Base-by-base conservation (phyloP, 2,888 invertebrate genomes). In the Mactromeris polynyma region DNA sequence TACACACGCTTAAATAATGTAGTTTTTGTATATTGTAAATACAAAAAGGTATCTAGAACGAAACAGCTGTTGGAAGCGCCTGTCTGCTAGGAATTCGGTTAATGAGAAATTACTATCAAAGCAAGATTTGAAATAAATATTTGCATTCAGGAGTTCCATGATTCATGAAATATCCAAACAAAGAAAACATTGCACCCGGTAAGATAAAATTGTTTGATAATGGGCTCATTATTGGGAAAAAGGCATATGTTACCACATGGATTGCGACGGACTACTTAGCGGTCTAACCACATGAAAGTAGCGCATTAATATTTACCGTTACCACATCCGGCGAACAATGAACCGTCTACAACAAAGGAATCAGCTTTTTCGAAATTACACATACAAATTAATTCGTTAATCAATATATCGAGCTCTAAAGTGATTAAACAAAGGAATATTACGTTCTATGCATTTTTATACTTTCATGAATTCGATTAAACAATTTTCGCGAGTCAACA, bases 221-320 rank as follows among this genome's bases (percentile, higher is more conserved):
- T 33, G 73, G 36, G 14, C 36, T 33, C 36, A 33, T 73, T 73
- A 33, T 19, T 17, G 36, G 17, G 73, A 33, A 33, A 31, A 14
- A 33, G 19, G 73, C 73, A 73, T 73, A 33, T 73, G 73, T 73
- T 73, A 73, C 73, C 73, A 36, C 73, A 33, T 33, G 11, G 14
- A 17, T 31, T 14, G 73, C 36, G 73, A 73, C 73, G 73, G 73
- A 73, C 73, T 73, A 73, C 36, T 73, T 73, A 36, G 73, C 19
- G 73, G 73, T 73, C 73, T 73, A 73, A 73, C 73, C 73, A 73
- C 73, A 73, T 36, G 36, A 73, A 73, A 73, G 73, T 17, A 26
- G 73, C 73, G 73, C 36, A 73, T 73, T 33, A 73, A 73, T 73
- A 73, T 73, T 73, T 17, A 33, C 33, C 11, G 73, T 31, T 14